Conservation (phyloP, 2,797 vertebrate genomes). For the Hemibagrus guttatus region DNA sequence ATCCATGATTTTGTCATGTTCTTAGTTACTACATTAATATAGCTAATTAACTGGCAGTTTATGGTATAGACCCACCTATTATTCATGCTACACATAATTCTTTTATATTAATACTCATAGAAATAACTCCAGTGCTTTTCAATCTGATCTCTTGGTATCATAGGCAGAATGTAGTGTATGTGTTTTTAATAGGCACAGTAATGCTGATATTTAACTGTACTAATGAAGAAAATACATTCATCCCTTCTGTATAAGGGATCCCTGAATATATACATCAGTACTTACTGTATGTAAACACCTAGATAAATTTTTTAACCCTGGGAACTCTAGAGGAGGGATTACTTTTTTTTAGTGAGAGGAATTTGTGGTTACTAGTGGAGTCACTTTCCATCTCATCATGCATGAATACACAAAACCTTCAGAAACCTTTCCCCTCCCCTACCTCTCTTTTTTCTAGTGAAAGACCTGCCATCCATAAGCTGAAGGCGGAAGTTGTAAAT, state of each 20-base stretch:
- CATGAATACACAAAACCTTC: not conserved
- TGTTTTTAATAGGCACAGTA: not conserved
- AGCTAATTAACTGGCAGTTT: constrained; percentile 1
- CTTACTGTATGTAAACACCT: not conserved
- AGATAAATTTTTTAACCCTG: not conserved
- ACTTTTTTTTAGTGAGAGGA: not conserved
- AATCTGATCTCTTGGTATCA: not conserved
- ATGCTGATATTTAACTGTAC: not conserved
- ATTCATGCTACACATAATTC: not conserved
- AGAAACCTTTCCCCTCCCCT: not conserved
- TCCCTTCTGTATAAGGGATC: not conserved
- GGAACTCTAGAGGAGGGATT: not conserved
- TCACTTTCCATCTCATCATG: not conserved
- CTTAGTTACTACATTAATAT: constrained; percentile 13
- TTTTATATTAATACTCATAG: not conserved
- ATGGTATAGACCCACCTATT: not conserved
- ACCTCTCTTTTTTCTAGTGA: not conserved
- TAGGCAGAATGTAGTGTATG: no score
- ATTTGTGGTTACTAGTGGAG: not conserved
- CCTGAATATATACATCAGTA: not conserved
- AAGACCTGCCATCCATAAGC: not conserved
- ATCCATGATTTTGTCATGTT: not conserved
- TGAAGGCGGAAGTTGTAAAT: not conserved
- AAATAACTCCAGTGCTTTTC: not conserved
- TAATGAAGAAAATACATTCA: not conserved